A percentile compares a stretch with the other conserved stretches of the same genome.
Conservation (phyloP, 35 echinoderm and acorn worm species). For the Stichopus chloronotus region DNA sequence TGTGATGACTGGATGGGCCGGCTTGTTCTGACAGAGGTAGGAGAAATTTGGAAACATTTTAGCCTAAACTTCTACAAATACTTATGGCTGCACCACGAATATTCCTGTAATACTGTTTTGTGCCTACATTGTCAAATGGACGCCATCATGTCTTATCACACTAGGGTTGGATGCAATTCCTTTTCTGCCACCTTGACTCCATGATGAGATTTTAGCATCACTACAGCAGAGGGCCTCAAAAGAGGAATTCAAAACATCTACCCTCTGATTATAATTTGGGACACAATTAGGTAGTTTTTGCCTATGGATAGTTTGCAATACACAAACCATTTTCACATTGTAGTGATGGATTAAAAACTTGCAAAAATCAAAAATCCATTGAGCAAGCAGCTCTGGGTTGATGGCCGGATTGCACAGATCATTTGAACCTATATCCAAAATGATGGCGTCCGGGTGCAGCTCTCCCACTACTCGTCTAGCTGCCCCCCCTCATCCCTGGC, state of each 20-base stretch:
- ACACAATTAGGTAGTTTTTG: not conserved
- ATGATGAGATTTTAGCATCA: not conserved
- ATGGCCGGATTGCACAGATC: constrained; percentile 19
- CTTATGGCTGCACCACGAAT: constrained; percentile 14
- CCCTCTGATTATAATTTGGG: constrained; percentile 38
- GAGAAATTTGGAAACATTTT: not conserved
- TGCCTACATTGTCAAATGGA: constrained; percentile 22
- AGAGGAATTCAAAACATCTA: constrained; percentile 24
- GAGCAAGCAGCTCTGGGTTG: not conserved
- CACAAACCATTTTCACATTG: not conserved
- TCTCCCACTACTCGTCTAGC: not conserved
- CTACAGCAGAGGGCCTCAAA: constrained; percentile 11
- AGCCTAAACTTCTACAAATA: not conserved
- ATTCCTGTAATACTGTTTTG: constrained; percentile 35
- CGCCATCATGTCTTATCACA: constrained; percentile 15
- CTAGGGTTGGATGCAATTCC: constrained; percentile 1
- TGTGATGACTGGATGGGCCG: not conserved
- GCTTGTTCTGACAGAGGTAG: not conserved
- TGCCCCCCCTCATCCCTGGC: not conserved
- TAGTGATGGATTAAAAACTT: not conserved
- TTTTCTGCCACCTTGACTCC: constrained; percentile 12
- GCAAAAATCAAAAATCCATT: constrained; percentile 4
- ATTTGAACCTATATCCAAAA: constrained; percentile 29
- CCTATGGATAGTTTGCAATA: constrained; percentile 36
- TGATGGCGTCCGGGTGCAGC: constrained; percentile 50